A percentile compares a stretch with the other conserved stretches of the same genome.
Conservation (phyloP, 2,113 vertebrate species). For the Bettongia penicillata region DNA sequence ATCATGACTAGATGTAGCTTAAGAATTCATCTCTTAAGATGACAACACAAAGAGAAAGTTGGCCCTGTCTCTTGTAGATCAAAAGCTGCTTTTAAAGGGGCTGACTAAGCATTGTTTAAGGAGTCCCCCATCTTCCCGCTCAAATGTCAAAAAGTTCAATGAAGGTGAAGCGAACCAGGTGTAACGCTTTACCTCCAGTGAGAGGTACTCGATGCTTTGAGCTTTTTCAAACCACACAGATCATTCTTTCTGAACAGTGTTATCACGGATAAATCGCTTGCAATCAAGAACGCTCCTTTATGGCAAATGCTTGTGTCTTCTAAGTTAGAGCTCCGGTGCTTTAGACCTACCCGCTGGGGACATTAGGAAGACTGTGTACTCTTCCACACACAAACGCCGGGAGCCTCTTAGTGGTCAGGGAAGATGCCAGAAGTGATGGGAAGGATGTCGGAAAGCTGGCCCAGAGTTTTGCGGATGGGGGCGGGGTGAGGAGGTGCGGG, state of each 20-base stretch:
- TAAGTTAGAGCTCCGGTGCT: not conserved
- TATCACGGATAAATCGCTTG: not conserved
- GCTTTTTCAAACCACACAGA: not conserved
- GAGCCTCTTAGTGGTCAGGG: not conserved
- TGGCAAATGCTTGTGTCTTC: not conserved
- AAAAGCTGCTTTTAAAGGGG: not conserved
- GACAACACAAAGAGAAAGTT: conserved; percentile 50
- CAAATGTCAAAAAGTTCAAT: not conserved
- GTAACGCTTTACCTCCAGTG: not conserved
- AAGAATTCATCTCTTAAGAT: not conserved
- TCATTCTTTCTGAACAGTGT: not conserved
- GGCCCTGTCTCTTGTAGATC: not conserved
- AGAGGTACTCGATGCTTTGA: not conserved
- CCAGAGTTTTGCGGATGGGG: not conserved
- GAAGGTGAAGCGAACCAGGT: not conserved
- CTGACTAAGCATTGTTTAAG: not conserved
- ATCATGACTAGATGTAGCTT: not conserved
- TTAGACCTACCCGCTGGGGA: not conserved
- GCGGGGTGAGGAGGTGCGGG: not conserved
- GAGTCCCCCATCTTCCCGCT: not conserved
- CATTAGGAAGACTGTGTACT: not conserved
- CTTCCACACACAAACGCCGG: not conserved
- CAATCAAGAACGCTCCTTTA: not conserved
- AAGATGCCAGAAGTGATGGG: not conserved
- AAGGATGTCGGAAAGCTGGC: not conserved